These are phyloP conservation scores for Toxostoma redivivum DNA, from an alignment of 2,113 vertebrate genomes.

Conservation along the genomic window DNA sequence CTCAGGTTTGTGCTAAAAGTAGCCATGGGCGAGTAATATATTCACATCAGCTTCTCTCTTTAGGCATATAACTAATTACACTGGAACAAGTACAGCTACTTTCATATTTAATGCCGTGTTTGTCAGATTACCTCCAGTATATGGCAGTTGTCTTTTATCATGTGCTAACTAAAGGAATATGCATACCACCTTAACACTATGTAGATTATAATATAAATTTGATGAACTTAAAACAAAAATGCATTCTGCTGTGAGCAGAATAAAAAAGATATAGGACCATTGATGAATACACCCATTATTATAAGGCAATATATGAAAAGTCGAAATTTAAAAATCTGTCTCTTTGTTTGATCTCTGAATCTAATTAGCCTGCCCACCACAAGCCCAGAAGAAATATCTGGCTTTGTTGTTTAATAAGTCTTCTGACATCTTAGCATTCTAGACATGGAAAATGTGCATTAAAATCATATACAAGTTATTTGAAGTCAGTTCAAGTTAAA, in stretches of 20 bases:
- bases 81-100: not conserved
- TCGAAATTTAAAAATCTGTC: not conserved
- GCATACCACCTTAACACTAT: not conserved
- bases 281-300: not conserved
- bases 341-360: not conserved
- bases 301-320: not conserved
- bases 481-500: not conserved
- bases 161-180: not conserved
- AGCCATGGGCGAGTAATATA: not conserved
- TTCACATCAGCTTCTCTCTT: not conserved
- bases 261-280: not conserved
- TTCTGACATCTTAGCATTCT: not conserved
- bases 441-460: not conserved
- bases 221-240: not conserved
- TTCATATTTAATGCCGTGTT: not conserved
- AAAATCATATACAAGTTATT: not conserved
- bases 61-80: not conserved
- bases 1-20: not conserved
- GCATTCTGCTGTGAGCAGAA: not conserved
- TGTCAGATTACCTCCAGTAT: not conserved
- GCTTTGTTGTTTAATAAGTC: not conserved
- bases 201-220: not conserved
- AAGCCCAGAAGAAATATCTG: not conserved
- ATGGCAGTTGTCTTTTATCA: not conserved
- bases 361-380: not conserved